A percentile compares a stretch with the other conserved stretches of the same genome.
Evolutionary conservation across 2,797 vertebrate genomes (phyloP).

Genomic region (Gorsachius magnificus): DNA sequence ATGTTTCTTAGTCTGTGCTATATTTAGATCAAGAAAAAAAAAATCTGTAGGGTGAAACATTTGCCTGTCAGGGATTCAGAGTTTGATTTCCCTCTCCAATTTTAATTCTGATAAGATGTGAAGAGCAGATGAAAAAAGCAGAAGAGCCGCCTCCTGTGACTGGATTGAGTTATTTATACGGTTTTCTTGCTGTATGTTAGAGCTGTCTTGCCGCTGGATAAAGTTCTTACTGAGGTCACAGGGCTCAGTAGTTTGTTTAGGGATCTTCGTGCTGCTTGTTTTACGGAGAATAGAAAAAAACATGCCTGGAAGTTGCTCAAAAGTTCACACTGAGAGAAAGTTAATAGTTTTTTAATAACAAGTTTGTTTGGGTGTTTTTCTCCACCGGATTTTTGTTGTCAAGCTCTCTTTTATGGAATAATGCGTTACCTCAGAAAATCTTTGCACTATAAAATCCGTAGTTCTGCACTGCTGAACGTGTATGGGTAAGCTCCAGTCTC

Average conservation of each 20-base stretch:
- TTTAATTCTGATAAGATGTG: constrained; percentile 30
- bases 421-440: neutral
- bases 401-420: neutral
- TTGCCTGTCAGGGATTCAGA: constrained; percentile 35
- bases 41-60: constrained; percentile 13
- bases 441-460: neutral
- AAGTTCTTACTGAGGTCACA: neutral
- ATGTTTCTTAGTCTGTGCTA: constrained; percentile 59
- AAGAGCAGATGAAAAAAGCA: constrained; percentile 8
- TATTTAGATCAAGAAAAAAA: constrained; percentile 47
- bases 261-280: neutral
- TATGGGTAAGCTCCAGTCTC: neutral
- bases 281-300: neutral
- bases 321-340: neutral
- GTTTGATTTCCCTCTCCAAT: constrained; percentile 5
- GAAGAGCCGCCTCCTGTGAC: neutral
- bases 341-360: neutral
- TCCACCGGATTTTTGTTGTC: neutral
- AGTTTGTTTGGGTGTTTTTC: neutral
- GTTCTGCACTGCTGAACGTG: neutral
- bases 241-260: neutral
- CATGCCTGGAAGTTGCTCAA: neutral
- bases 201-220: neutral
- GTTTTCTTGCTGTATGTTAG: neutral
- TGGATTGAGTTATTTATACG: neutral